These are phyloP conservation scores for mouse (Mus musculus) DNA, from an alignment of 2,113 vertebrate species.

Conservation along the genomic window GRCm39 chr4:137402001-137402500, in stretches of 20 bases:
- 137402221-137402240: not conserved
- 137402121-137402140: not conserved
- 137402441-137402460: not conserved
- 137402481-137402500: not conserved
- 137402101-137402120: not conserved
- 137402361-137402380: not conserved
- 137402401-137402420: not conserved
- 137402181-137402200: not conserved
- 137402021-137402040: not conserved
- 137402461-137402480: not conserved
- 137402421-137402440: not conserved
- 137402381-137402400: not conserved
- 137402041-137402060: not conserved
- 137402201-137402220: conserved; percentile 22
- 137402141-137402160: not conserved
- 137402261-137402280: not conserved
- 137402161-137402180: not conserved
- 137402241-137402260: not conserved
- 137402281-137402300: not conserved
- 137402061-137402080: not conserved
- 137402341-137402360: not conserved
- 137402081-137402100: not conserved
- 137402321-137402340: not conserved
- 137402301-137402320: not conserved
- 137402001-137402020: not conserved